These are phyloP conservation scores for Lasioglossum morio DNA, from an alignment of 2,888 invertebrate species.

Conservation along the genomic window DNA sequence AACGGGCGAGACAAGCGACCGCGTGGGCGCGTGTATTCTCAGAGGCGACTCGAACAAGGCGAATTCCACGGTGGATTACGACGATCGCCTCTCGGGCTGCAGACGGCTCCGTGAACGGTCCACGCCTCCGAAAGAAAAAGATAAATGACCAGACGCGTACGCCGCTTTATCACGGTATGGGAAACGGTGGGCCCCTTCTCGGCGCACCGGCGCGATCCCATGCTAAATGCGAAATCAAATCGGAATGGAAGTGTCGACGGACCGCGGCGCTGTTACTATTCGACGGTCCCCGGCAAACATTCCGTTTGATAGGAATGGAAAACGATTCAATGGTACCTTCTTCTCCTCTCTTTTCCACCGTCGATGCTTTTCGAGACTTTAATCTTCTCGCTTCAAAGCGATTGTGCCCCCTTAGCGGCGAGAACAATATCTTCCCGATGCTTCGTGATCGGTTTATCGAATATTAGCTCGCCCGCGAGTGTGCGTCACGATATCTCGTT, in stretches of 20 bases:
- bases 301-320: constrained; percentile 11
- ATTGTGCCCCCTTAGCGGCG: background rate
- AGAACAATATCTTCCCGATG: background rate
- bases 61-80: constrained; percentile 66
- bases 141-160: constrained; percentile 54
- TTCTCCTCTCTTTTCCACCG: background rate
- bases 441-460: background rate
- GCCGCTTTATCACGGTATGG: constrained; percentile 52
- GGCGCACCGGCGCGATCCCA: constrained; percentile 28
- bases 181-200: constrained; percentile 36
- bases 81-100: constrained; percentile 43
- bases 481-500: constrained; percentile 1
- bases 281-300: background rate
- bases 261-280: constrained; percentile 20
- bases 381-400: background rate
- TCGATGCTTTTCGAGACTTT: background rate
- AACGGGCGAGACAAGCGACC: constrained; percentile 51
- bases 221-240: constrained; percentile 48
- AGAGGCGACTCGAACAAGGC: constrained; percentile 57
- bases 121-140: constrained; percentile 60
- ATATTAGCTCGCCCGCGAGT: background rate
- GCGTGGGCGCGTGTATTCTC: constrained; percentile 60
- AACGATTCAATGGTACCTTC: constrained; percentile 6
- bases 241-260: constrained; percentile 45
- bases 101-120: constrained; percentile 56